Conservation (phyloP, 2,113 vertebrate species). For the Pedetes capensis region DNA sequence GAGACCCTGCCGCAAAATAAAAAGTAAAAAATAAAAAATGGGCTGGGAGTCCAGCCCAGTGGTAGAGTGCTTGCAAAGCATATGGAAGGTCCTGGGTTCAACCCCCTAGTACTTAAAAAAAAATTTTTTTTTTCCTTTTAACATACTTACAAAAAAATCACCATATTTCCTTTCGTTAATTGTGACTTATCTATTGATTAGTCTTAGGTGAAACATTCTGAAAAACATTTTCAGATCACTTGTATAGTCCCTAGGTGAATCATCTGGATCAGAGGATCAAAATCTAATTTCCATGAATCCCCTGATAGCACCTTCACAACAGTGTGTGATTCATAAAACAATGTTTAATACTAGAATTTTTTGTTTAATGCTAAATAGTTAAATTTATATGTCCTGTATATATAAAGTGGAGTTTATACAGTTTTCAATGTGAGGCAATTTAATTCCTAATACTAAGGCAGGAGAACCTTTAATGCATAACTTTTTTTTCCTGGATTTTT, state of each 20-base stretch:
- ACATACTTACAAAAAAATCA: not conserved
- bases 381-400: not conserved
- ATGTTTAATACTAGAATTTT: not conserved
- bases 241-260: not conserved
- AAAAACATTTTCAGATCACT: constrained; percentile 19
- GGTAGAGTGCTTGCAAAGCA: too few species aligned
- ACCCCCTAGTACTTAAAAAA: too few species aligned
- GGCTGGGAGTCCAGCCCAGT: too few species aligned
- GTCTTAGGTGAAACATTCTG: not conserved
- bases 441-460: not conserved
- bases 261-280: not conserved
- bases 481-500: not conserved
- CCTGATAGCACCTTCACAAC: not conserved
- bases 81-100: too few species aligned
- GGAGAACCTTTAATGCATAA: not conserved
- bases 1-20: too few species aligned
- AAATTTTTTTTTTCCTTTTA: too few species aligned
- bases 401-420: not conserved
- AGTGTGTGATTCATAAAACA: not conserved
- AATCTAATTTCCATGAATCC: not conserved
- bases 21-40: too few species aligned
- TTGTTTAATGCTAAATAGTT: not conserved
- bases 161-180: not conserved
- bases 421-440: not conserved
- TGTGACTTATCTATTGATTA: not conserved